A percentile compares a stretch with the other conserved stretches of the same genome.
Conservation (phyloP, 2,113 vertebrate species). For the Pangasianodon gigas region DNA sequence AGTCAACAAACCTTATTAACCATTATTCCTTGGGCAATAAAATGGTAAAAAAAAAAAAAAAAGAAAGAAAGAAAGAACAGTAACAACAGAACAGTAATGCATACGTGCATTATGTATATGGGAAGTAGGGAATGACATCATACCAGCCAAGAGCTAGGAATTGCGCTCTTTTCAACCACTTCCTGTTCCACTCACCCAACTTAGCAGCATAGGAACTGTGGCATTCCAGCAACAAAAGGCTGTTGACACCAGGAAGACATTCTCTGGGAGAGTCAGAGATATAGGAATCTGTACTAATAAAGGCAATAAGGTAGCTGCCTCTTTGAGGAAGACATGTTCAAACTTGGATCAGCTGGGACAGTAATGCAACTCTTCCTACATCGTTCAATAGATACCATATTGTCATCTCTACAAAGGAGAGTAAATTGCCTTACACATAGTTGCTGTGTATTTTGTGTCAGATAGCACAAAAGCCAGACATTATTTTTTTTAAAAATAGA, state of each 20-base stretch:
- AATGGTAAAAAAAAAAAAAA: neutral
- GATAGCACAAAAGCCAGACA: slow-evolving; percentile 6
- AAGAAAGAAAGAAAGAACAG: neutral
- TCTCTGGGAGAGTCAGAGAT: neutral
- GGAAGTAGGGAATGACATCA: slow-evolving; percentile 59
- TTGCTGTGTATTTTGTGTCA: slow-evolving; percentile 9
- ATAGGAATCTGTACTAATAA: slow-evolving; percentile 18
- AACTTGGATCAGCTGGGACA: slow-evolving; percentile 49
- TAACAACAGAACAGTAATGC: neutral
- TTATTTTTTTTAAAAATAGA: neutral
- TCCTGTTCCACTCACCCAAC: slow-evolving; percentile 69
- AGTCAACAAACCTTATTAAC: neutral
- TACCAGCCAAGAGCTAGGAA: slow-evolving; percentile 38
- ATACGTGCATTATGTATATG: neutral
- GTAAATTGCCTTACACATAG: slow-evolving; percentile 2
- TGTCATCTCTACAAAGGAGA: neutral
- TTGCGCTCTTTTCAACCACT: slow-evolving; percentile 64
- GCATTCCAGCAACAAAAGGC: slow-evolving; percentile 53
- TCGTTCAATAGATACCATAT: slow-evolving; percentile 12
- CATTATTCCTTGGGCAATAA: neutral
- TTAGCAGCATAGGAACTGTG: slow-evolving; percentile 52
- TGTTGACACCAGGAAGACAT: neutral
- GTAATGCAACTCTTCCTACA: neutral
- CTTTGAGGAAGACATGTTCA: slow-evolving; percentile 65
- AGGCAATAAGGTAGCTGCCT: slow-evolving; percentile 57